phyloP scores from a whole-genome alignment of 1,140 invertebrate genomes.

The Diachasma alloeum region DNA sequence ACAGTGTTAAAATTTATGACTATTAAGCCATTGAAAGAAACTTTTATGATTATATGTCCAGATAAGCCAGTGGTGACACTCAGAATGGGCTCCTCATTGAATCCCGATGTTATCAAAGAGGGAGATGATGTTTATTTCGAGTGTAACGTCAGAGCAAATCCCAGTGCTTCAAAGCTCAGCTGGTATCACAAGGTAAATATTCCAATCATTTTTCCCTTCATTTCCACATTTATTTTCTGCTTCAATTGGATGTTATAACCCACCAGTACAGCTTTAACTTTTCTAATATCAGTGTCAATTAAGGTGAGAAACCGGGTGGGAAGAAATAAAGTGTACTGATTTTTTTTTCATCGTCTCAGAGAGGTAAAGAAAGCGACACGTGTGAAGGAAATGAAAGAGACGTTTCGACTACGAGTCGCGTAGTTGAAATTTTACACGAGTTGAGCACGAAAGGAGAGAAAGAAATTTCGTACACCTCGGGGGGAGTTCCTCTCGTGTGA shows the following conservation, averaged over 20 bases:
- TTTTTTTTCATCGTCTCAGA: not conserved
- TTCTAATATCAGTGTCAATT: not conserved
- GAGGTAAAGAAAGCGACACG: constrained; percentile 3
- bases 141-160: constrained; percentile 70
- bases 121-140: constrained; percentile 64
- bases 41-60: constrained; percentile 42
- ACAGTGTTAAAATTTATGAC: not conserved
- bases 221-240: not conserved
- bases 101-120: constrained; percentile 69
- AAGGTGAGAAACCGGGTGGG: not conserved
- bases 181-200: constrained; percentile 72
- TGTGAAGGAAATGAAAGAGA: not conserved
- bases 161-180: constrained; percentile 65
- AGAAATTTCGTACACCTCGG: not conserved
- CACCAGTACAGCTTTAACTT: not conserved
- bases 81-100: constrained; percentile 65
- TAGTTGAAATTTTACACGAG: not conserved
- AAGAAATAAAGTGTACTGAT: not conserved
- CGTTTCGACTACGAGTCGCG: not conserved
- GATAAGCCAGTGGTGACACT: constrained; percentile 67
- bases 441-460: not conserved
- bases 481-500: not conserved
- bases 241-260: not conserved
- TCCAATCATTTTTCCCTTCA: not conserved
- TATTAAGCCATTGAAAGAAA: not conserved